Conservation (phyloP, 2,797 vertebrate species). For the Meda fulgida region DNA sequence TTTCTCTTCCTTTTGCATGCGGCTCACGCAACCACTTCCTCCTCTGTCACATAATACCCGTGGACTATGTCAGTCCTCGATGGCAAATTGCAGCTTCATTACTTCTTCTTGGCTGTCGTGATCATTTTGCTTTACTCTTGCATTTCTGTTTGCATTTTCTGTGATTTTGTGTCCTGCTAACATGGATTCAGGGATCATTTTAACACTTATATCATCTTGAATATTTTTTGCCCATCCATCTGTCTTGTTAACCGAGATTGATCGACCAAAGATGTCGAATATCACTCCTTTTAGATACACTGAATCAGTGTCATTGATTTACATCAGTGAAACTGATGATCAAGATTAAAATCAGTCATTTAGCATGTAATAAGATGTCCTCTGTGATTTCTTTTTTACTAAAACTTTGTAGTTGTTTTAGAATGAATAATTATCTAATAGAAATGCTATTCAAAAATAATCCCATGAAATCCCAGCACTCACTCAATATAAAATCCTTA, state of each 20-base stretch:
- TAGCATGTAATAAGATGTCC: background rate
- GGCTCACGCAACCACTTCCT: slow-evolving; percentile 48
- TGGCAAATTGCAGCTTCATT: background rate
- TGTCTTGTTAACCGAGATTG: background rate
- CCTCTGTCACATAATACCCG: slow-evolving; percentile 16
- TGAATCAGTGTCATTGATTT: background rate
- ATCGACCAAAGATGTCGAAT: background rate
- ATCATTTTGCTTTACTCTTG: background rate
- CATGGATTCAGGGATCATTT: background rate
- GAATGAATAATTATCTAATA: background rate
- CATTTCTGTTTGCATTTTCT: background rate
- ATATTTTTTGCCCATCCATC: background rate
- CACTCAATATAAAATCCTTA: background rate
- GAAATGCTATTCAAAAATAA: background rate
- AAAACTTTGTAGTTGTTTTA: background rate
- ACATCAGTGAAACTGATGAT: background rate
- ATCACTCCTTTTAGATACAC: background rate
- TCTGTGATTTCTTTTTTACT: background rate
- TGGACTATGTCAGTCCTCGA: background rate
- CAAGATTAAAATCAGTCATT: background rate
- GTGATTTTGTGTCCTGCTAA: background rate
- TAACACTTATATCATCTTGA: background rate
- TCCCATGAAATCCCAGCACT: background rate
- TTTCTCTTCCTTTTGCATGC: slow-evolving; percentile 19
- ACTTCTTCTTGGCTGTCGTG: background rate